Evolutionary conservation across 2,113 vertebrate species (phyloP), one percentile per base, ranked within the genome.

Genomic region (Garra rufa): DNA sequence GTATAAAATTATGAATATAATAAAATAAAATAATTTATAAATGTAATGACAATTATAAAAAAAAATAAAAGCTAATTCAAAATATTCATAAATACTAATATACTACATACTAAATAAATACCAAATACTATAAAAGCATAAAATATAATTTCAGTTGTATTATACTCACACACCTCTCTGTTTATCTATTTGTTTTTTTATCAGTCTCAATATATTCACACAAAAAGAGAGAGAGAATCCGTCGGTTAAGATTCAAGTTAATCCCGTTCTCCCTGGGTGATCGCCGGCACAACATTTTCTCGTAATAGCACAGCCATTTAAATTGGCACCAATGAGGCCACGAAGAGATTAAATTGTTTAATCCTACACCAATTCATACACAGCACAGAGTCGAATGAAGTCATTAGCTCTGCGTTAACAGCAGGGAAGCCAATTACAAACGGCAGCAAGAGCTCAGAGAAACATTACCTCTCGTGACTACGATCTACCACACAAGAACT

Each of bases 291-390:
- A 38, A 83, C 57, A 81, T 86, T 83, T 88, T 84, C 85, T 14
- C n/a, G 63, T 78, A 80, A 85, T 83, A 85, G 82, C 89, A 84
- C 83, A 78, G 81, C 82, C 83, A 86, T 90, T 88, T 85, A 83
- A 90, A 87, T 57, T 87, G 84, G 61, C 86, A 87, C 82, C 78
- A 85, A 82, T 83, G 83, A 46, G 59, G 85, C 85, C 88, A 86
- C 67, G 50, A 78, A 85, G 83, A 91, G 85, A 89, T 86, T 52
- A 85, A 84, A 81, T 83, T 48, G 84, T 44, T 63, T 71, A 89
- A 92, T 92, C 89, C 88, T 85, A 82, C 77, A 83, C 74, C 83
- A 88, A 90, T 88, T 88, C 82, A 87, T 86, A 85, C 84, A 84
- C 85, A 83, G 83, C 80, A 81, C 85, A 84, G 63, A 30, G 88